Evolutionary conservation across 2,113 vertebrate genomes (phyloP).

Genomic region (Pedionomus torquatus): DNA sequence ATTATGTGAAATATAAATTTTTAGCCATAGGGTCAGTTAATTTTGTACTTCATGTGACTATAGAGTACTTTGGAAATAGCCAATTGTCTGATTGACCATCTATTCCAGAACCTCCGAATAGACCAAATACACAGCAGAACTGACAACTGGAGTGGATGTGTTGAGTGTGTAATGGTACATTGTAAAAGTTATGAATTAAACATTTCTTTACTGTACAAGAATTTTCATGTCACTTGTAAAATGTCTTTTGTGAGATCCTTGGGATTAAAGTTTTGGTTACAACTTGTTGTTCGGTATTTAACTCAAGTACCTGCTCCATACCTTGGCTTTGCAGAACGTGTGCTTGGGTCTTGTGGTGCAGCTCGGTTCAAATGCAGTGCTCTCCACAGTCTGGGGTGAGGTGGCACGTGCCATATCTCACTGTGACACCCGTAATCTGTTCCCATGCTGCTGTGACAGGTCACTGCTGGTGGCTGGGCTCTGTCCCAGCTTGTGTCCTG

Average conservation of each 20-base stretch:
- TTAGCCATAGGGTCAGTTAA: neutral
- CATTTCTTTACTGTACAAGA: slow-evolving; percentile 80
- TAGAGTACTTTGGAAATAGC: neutral
- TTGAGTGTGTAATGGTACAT: slow-evolving; percentile 75
- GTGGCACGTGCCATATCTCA: fast-evolving
- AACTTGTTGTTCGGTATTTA: slow-evolving; percentile 72
- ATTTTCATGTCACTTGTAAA: slow-evolving; percentile 83
- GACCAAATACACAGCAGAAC: slow-evolving; percentile 62
- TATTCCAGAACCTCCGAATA: slow-evolving; percentile 44
- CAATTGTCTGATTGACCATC: neutral
- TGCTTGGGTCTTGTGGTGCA: neutral
- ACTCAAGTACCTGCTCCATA: slow-evolving; percentile 37
- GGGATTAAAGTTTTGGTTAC: slow-evolving; percentile 89
- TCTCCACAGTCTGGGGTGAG: fast-evolving
- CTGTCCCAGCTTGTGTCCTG: fast-evolving
- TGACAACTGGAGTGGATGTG: slow-evolving; percentile 39
- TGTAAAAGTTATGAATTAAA: slow-evolving; percentile 68
- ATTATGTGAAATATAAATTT: neutral
- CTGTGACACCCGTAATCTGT: too few species aligned
- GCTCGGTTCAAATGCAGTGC: neutral
- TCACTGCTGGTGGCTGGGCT: fast-evolving
- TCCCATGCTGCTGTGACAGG: fast-evolving
- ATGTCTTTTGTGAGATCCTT: slow-evolving; percentile 83
- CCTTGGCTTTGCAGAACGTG: neutral
- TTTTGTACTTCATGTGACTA: slow-evolving; percentile 29